These are phyloP conservation scores for Ictalurus furcatus DNA, from an alignment of 2,113 vertebrate genomes.

Conservation along the genomic window DNA sequence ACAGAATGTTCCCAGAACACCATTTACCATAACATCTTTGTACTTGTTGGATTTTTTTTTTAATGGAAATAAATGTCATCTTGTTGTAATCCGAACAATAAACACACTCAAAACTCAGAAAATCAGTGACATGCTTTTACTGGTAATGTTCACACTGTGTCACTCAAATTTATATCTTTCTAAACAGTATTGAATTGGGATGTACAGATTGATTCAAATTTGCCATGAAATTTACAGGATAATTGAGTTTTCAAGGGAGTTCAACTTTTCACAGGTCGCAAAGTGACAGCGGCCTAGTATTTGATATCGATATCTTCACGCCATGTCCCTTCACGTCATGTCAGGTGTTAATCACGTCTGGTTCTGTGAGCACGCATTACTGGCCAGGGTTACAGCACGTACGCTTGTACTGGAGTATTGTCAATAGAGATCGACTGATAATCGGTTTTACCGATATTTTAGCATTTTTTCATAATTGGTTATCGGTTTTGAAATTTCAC, in stretches of 20 bases:
- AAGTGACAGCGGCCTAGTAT: background rate
- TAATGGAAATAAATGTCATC: background rate
- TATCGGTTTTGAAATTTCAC: too few species aligned
- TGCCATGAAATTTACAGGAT: background rate
- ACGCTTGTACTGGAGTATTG: too few species aligned
- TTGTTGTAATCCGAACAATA: background rate
- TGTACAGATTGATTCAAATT: background rate
- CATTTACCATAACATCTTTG: background rate
- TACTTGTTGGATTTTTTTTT: background rate
- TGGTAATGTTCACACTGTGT: background rate
- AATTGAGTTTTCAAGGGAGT: background rate
- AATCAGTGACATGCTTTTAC: background rate
- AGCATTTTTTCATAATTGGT: too few species aligned
- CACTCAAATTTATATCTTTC: background rate
- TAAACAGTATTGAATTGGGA: background rate
- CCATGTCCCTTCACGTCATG: background rate
- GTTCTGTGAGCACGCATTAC: background rate
- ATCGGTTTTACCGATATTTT: too few species aligned
- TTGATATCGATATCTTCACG: background rate
- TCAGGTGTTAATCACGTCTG: background rate
- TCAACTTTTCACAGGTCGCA: background rate
- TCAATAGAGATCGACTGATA: too few species aligned
- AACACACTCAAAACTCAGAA: background rate
- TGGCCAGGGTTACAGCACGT: background rate
- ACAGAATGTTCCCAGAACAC: conserved; percentile 7